Conservation (phyloP, 53 echinoderm and acorn worm genomes). For the Echinometra lucunter region DNA sequence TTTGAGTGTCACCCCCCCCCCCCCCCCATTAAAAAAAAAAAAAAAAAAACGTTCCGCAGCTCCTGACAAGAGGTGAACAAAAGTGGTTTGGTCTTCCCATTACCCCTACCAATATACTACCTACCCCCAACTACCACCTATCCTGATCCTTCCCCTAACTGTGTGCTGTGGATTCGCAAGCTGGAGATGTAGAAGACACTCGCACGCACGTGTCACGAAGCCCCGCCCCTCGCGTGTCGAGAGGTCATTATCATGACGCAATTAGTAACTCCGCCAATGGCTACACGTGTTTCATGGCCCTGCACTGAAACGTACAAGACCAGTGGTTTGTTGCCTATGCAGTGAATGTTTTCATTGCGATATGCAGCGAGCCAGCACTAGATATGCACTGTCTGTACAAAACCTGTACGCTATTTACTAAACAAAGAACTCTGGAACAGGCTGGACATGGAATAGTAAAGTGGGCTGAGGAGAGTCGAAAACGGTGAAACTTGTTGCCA, state of each 20-base stretch:
- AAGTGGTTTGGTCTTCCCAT: not conserved
- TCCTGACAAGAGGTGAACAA: no score
- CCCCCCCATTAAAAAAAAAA: no score
- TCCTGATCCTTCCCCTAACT: not conserved
- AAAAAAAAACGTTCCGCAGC: no score
- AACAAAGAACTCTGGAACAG: constrained; percentile 36
- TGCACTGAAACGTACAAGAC: constrained; percentile 34
- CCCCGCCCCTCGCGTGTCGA: constrained; percentile 64
- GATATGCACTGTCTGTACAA: not conserved
- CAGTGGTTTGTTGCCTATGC: not conserved
- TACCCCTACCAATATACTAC: no score
- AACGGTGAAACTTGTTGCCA: constrained; percentile 31
- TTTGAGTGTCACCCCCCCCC: no score
- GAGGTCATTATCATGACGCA: constrained; percentile 66
- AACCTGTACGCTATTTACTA: not conserved
- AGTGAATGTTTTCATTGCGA: constrained; percentile 52
- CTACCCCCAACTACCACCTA: constrained; percentile 8
- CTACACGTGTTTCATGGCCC: constrained; percentile 28
- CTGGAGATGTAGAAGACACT: not conserved
- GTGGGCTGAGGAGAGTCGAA: not conserved
- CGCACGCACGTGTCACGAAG: constrained; percentile 57
- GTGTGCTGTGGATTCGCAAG: not conserved
- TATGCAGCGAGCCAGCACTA: not conserved
- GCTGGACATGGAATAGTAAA: constrained; percentile 4
- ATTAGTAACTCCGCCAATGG: constrained; percentile 22